Evolutionary conservation across 2,888 invertebrate genomes (phyloP).

Genomic region (Scelioninae gen. 1): DNA sequence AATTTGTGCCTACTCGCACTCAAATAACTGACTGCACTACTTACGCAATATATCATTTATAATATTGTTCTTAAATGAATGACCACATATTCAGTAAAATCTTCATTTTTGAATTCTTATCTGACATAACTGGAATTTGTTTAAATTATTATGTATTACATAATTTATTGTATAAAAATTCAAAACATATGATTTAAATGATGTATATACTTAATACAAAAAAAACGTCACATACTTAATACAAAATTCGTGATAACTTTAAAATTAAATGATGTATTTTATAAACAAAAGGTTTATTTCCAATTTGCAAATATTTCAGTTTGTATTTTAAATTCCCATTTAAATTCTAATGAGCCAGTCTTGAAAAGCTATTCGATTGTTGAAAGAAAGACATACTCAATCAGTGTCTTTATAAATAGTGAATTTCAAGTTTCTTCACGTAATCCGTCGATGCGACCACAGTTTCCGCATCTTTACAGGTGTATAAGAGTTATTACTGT

Average conservation of each 20-base stretch:
- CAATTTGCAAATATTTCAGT: not conserved
- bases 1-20: constrained; percentile 54
- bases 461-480: constrained; percentile 41
- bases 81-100: not conserved
- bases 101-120: not conserved
- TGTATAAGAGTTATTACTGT: constrained; percentile 10
- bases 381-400: constrained; percentile 26
- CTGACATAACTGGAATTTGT: not conserved
- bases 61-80: constrained; percentile 28
- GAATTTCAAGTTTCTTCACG: constrained; percentile 55
- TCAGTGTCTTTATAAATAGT: constrained; percentile 34
- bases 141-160: too few species aligned
- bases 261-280: too few species aligned
- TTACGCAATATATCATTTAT: constrained; percentile 47
- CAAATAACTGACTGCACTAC: constrained; percentile 35
- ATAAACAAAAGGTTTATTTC: too few species aligned
- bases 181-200: too few species aligned
- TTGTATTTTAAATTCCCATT: constrained; percentile 41
- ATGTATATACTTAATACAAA: too few species aligned
- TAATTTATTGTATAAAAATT: too few species aligned
- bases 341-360: constrained; percentile 30
- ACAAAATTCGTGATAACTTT: too few species aligned
- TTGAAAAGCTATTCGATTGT: constrained; percentile 24
- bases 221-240: too few species aligned
- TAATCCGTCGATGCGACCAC: constrained; percentile 32